Conservation (phyloP, 2,113 vertebrate species). For the western clawed frog (Xenopus tropicalis) region DNA sequence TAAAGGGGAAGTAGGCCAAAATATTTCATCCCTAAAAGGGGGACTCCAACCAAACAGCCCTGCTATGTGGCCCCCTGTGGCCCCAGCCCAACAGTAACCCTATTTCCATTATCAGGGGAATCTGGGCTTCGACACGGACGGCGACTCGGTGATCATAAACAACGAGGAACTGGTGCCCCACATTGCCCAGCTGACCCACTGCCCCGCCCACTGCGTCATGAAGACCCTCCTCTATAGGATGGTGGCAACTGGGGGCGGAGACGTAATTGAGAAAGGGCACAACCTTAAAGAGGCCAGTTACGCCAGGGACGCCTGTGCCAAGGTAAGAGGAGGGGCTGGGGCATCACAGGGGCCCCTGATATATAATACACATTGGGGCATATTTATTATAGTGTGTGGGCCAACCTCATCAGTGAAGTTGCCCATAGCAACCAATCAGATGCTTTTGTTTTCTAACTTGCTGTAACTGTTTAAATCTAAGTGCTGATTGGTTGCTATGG, state of each 20-base stretch:
- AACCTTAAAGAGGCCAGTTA: conserved; percentile 74
- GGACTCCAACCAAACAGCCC: no score
- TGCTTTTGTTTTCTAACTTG: no score
- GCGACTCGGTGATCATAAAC: conserved; percentile 59
- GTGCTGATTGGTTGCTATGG: no score
- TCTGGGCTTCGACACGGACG: conserved; percentile 66
- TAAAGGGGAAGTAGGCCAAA: no score
- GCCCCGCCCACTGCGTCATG: conserved; percentile 50
- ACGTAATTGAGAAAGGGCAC: conserved; percentile 86
- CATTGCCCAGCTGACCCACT: conserved; percentile 68
- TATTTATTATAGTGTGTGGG: no score
- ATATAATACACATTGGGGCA: no score
- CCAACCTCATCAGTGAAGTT: no score
- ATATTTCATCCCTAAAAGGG: no score
- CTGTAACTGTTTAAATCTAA: no score
- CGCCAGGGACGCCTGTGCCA: conserved; percentile 84
- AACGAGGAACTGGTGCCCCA: conserved; percentile 47
- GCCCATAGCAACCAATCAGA: no score
- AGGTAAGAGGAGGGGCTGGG: conserved; percentile 60
- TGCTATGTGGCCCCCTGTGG: no score
- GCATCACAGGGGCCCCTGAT: accelerated
- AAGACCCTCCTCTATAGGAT: conserved; percentile 78
- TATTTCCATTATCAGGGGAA: conserved; percentile 85
- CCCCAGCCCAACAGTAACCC: no score
- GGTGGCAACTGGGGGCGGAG: conserved; percentile 80